A percentile compares a stretch with the other conserved stretches of the same genome.
Evolutionary conservation across 2,888 invertebrate species (phyloP).

Genomic region (Drosophila siamana): DNA sequence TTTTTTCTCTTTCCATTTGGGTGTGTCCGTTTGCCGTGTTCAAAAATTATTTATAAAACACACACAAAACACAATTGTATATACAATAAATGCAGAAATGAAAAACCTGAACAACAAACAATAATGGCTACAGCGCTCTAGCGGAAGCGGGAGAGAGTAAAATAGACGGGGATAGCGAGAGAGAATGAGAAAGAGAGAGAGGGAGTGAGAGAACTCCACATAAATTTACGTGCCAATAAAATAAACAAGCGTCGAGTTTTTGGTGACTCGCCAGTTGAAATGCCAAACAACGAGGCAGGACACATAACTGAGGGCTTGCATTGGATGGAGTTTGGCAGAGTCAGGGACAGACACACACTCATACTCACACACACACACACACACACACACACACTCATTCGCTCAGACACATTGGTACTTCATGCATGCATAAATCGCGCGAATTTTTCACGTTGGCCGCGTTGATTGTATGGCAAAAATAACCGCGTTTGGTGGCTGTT

Average conservation of each 20-base stretch:
- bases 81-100: slow-evolving; percentile 60
- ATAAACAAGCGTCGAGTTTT: slow-evolving; percentile 80
- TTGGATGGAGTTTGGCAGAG: slow-evolving; percentile 41
- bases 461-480: slow-evolving; percentile 77
- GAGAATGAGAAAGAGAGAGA: not conserved
- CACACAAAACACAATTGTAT: slow-evolving; percentile 45
- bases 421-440: slow-evolving; percentile 80
- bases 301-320: slow-evolving; percentile 36
- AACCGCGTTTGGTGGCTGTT: slow-evolving; percentile 64
- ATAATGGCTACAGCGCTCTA: slow-evolving; percentile 5
- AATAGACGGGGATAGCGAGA: no score
- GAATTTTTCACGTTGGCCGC: slow-evolving; percentile 78
- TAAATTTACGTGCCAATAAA: slow-evolving; percentile 83
- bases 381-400: slow-evolving; percentile 4
- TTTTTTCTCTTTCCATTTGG: slow-evolving; percentile 40
- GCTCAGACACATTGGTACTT: slow-evolving; percentile 40
- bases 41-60: slow-evolving; percentile 72
- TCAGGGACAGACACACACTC: slow-evolving; percentile 50
- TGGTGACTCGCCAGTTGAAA: slow-evolving; percentile 74
- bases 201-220: slow-evolving; percentile 50
- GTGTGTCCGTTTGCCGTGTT: slow-evolving; percentile 66
- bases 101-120: slow-evolving; percentile 49
- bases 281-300: slow-evolving; percentile 47
- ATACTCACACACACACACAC: slow-evolving; percentile 23
- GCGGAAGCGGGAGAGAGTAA: not conserved